Percentiles rank a stretch among this genome's conserved stretches.
Evolutionary conservation across 2,113 vertebrate genomes (phyloP).

Genomic region (Tupaia tana): DNA sequence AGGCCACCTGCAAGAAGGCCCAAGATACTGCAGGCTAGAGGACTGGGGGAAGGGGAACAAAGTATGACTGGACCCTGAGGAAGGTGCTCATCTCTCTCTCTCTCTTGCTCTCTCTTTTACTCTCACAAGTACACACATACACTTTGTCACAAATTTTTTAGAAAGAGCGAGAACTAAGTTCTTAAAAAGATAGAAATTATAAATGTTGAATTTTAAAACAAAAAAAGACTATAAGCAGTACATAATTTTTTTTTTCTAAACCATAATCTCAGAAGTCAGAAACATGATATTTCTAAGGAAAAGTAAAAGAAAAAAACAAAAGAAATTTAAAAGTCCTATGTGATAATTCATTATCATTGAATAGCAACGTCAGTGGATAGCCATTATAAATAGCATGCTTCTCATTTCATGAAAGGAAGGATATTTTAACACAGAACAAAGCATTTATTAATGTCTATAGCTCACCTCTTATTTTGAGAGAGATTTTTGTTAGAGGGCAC

Average conservation of each 20-base stretch:
- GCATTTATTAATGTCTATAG: background rate
- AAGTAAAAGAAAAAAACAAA: background rate
- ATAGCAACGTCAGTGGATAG: background rate
- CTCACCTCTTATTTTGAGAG: background rate
- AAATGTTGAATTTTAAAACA: background rate
- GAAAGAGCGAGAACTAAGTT: background rate
- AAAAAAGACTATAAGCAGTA: background rate
- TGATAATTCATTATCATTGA: background rate
- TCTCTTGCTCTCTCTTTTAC: too few species aligned
- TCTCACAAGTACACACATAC: too few species aligned
- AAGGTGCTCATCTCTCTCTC: too few species aligned
- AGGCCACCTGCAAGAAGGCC: too few species aligned
- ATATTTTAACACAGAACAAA: background rate
- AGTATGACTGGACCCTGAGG: too few species aligned
- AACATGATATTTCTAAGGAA: background rate
- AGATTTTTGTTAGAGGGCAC: too few species aligned
- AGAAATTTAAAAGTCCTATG: background rate
- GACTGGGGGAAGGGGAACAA: too few species aligned
- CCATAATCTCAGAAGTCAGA: background rate
- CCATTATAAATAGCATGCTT: background rate
- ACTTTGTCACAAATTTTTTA: too few species aligned
- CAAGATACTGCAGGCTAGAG: too few species aligned
- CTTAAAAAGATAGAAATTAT: conserved; percentile 16
- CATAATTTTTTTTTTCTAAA: background rate
- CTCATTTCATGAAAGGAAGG: background rate